Evolutionary conservation across 2,888 invertebrate species (phyloP).

Genomic region (Zhengitettix transpicula): DNA sequence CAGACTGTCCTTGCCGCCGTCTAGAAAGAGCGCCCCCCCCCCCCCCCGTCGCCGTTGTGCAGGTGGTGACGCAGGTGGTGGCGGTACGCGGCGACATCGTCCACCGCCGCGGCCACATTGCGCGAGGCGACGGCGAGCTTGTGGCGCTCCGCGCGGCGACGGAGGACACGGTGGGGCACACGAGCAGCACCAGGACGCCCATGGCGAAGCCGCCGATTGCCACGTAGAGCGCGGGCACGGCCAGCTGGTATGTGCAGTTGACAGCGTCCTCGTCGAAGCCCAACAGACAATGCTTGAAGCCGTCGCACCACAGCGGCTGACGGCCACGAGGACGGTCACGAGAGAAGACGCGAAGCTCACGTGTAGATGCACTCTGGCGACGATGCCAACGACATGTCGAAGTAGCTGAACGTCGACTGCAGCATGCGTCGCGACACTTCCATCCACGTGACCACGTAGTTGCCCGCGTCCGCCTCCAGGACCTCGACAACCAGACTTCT

Average conservation of each 20-base stretch:
- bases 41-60: conserved; percentile 16
- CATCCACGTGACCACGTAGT: too few species aligned
- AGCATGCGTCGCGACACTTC: too few species aligned
- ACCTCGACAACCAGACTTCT: conserved; percentile 59
- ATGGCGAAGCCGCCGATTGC: conserved; percentile 44
- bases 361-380: too few species aligned
- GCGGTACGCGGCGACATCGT: background rate
- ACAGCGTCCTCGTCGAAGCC: conserved; percentile 63
- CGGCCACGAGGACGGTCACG: too few species aligned
- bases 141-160: conserved; percentile 12
- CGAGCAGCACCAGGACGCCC: conserved; percentile 38
- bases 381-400: too few species aligned
- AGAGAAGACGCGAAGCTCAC: too few species aligned
- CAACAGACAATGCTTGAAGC: too few species aligned
- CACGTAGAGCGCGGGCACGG: conserved; percentile 46
- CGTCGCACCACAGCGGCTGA: conserved; percentile 67
- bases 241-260: conserved; percentile 53
- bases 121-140: too few species aligned
- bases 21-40: conserved; percentile 29
- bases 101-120: background rate
- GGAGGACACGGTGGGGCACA: conserved; percentile 41
- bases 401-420: too few species aligned
- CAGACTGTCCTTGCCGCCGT: too few species aligned
- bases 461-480: too few species aligned
- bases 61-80: background rate